These are phyloP conservation scores for Drosophila ambigua DNA, from an alignment of 1,140 invertebrate genomes.

Conservation along the genomic window DNA sequence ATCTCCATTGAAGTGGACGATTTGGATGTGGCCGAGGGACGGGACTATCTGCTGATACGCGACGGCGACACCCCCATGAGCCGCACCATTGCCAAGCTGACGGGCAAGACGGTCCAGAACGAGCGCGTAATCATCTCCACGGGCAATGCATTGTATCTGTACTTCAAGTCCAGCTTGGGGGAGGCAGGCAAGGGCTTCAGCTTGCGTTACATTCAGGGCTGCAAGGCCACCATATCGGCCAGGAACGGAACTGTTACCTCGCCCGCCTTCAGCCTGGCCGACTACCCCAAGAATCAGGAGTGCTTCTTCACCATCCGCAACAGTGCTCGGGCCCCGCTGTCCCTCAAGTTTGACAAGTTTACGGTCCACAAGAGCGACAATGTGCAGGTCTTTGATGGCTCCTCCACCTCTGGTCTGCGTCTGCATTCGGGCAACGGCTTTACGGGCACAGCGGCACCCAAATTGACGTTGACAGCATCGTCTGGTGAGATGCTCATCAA, in stretches of 20 bases:
- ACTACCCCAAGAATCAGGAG: slow-evolving; percentile 96
- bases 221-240: slow-evolving; percentile 91
- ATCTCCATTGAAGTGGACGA: slow-evolving; percentile 96
- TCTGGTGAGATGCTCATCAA: slow-evolving; percentile 95
- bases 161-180: slow-evolving; percentile 95
- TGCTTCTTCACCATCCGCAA: slow-evolving; percentile 95
- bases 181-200: slow-evolving; percentile 96
- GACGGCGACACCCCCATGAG: slow-evolving; percentile 95
- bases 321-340: slow-evolving; percentile 92
- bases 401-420: slow-evolving; percentile 91
- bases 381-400: slow-evolving; percentile 95
- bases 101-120: slow-evolving; percentile 91
- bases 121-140: slow-evolving; percentile 95
- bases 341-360: slow-evolving; percentile 94
- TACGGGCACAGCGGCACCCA: slow-evolving; percentile 88
- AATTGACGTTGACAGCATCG: slow-evolving; percentile 95
- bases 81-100: slow-evolving; percentile 91
- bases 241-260: slow-evolving; percentile 93
- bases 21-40: slow-evolving; percentile 92
- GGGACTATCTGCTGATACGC: slow-evolving; percentile 94
- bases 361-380: slow-evolving; percentile 93
- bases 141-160: slow-evolving; percentile 94
- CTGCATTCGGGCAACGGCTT: slow-evolving; percentile 96
- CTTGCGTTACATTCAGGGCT: slow-evolving; percentile 95
- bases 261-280: slow-evolving; percentile 92